Evolutionary conservation across 2,888 invertebrate genomes (phyloP).

Genomic region (Priocnemis perturbator): DNA sequence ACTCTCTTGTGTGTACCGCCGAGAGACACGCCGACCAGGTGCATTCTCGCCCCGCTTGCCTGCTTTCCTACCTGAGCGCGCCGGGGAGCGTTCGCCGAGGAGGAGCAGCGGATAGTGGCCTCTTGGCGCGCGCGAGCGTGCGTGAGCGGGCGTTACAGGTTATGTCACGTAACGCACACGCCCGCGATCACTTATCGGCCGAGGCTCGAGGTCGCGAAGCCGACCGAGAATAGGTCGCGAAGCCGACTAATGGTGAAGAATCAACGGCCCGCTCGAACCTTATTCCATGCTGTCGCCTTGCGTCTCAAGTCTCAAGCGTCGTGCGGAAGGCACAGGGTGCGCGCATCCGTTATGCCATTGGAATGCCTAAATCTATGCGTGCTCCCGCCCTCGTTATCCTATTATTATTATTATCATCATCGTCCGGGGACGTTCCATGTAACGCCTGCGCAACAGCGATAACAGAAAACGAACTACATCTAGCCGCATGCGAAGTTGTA

Average conservation of each 20-base stretch:
- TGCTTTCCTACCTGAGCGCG: slow-evolving; percentile 58
- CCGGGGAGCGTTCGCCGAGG: slow-evolving; percentile 39
- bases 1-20: slow-evolving; percentile 63
- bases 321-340: no score
- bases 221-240: slow-evolving; percentile 53
- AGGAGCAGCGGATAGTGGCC: slow-evolving; percentile 43
- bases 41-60: slow-evolving; percentile 65
- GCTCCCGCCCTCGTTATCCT: no score
- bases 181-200: slow-evolving; percentile 60
- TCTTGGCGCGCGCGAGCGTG: slow-evolving; percentile 46
- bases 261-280: slow-evolving; percentile 1
- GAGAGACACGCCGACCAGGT: slow-evolving; percentile 61
- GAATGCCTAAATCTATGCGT: no score
- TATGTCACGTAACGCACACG: slow-evolving; percentile 60
- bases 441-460: no score
- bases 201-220: slow-evolving; percentile 58
- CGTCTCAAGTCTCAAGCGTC: no score
- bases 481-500: no score
- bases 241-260: slow-evolving; percentile 27
- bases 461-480: no score
- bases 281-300: no score
- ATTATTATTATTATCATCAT: no score
- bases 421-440: no score
- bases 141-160: slow-evolving; percentile 53
- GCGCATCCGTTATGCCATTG: no score